Base-by-base conservation (phyloP, 2,888 invertebrate genomes). In the Noctua janthe region DNA sequence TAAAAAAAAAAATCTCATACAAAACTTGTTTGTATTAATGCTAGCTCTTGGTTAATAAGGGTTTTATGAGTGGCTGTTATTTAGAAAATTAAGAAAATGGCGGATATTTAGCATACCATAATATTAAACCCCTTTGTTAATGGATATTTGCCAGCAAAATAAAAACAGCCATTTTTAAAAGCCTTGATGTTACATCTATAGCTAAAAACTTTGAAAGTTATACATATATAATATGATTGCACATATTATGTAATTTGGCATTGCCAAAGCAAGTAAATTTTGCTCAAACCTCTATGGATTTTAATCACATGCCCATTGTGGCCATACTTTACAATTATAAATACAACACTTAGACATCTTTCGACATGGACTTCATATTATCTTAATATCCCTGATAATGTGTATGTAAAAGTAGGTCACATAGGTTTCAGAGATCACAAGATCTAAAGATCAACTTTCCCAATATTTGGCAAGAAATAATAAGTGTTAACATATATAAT, bases 401-500 rank as follows among this genome's bases (percentile, higher is more conserved):
- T 72, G 35, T 35, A 49, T 71, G 75, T 85, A 56, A 74, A 86
- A 80, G 72, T 80, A 74, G 73, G 74, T 62, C 81, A 84, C 59
- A 47, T 47, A 67, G 62, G 23, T 81, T 72, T 74, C 67, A 73
- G 71, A 88, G 78, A 81, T 79, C 83, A 84, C 56, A 84, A 80
- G 67, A 72, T 81, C 59, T 76, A 69, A 86, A 84, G 43, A 80
- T 81, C 62, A 82, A 39, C 78, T 67, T 89, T 71, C 23, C 62
- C 72, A 80, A 78, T 89, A 83, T 87, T 89, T 88, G 90, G 88
- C 90, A 89, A 90, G 84, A 86, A 82, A 76, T 81, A 77, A 73
- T 64, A 67, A 49, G 70, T 74, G 51, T 77, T 77, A 72, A 70
- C 62, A 77, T 5, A 39, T 39, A 39, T 39, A 39, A 39, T 39